These are phyloP conservation scores for Cotesia glomerata DNA, from an alignment of 1,140 invertebrate species.

Conservation along the genomic window DNA sequence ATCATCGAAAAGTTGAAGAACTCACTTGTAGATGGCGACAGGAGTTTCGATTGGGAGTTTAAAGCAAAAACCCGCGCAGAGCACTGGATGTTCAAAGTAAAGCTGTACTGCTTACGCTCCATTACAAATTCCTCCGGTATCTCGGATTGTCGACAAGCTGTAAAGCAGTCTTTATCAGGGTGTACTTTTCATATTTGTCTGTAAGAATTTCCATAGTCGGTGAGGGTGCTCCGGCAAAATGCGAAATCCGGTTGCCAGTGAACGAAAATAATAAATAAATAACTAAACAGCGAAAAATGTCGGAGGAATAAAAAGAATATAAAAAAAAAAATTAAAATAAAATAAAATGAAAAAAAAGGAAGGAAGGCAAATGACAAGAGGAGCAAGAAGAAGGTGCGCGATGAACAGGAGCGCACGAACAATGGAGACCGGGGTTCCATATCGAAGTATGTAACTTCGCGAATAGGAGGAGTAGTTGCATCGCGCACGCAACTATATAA, in stretches of 20 bases:
- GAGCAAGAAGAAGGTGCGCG: slow-evolving; percentile 31
- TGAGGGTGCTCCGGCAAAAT: background rate
- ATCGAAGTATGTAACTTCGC: slow-evolving; percentile 33
- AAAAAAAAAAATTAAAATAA: background rate
- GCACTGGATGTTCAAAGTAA: background rate
- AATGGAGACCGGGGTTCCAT: slow-evolving; percentile 41
- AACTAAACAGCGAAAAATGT: background rate
- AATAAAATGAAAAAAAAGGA: slow-evolving; percentile 5
- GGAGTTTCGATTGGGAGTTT: background rate
- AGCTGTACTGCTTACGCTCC: background rate
- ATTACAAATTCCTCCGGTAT: slow-evolving; percentile 14
- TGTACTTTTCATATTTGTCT: slow-evolving; percentile 16
- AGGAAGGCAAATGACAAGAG: slow-evolving; percentile 5
- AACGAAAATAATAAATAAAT: background rate
- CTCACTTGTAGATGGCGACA: slow-evolving; percentile 8
- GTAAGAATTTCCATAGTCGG: background rate
- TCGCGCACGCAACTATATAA: background rate
- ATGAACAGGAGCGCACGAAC: slow-evolving; percentile 37
- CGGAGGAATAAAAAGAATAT: background rate
- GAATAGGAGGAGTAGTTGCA: slow-evolving; percentile 7
- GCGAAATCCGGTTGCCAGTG: background rate
- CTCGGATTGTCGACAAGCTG: slow-evolving; percentile 6
- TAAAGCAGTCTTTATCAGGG: slow-evolving; percentile 4
- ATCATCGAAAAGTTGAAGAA: background rate
- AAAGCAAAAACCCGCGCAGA: background rate